Percentiles rank a stretch among this genome's conserved stretches.
Evolutionary conservation across 2,113 vertebrate species (phyloP).

Genomic region (Piaya cayana): DNA sequence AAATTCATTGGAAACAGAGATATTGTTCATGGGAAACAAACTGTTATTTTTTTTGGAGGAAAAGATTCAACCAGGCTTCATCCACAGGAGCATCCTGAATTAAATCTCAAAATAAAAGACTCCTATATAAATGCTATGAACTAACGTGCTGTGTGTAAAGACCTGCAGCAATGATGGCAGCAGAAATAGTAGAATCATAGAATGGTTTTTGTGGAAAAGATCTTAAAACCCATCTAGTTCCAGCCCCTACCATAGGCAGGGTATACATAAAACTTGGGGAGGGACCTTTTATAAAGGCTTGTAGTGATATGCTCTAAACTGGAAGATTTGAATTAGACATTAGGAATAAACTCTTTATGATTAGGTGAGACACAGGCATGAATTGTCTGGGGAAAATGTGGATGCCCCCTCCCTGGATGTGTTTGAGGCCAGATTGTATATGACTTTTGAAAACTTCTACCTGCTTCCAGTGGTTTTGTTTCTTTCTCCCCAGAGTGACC

Average conservation of each 20-base stretch:
- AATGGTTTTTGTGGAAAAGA: too few species aligned
- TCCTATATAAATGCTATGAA: background rate
- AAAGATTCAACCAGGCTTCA: background rate
- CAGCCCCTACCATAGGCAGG: too few species aligned
- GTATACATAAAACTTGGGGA: too few species aligned
- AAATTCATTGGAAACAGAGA: background rate
- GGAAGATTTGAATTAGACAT: too few species aligned
- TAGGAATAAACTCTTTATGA: too few species aligned
- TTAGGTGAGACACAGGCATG: too few species aligned
- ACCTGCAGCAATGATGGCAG: background rate
- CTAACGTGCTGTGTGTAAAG: background rate
- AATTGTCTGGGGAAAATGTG: too few species aligned
- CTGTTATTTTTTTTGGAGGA: background rate
- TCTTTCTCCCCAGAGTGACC: background rate
- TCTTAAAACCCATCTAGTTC: too few species aligned
- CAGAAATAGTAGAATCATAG: background rate
- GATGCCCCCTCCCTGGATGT: too few species aligned
- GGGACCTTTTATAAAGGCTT: too few species aligned
- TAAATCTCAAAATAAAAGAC: background rate
- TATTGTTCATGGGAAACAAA: background rate
- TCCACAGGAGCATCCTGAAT: background rate
- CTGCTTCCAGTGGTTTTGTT: rapidly evolving
- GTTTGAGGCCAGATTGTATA: too few species aligned
- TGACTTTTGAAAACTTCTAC: background rate
- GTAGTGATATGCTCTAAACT: too few species aligned